Evolutionary conservation across 2,113 vertebrate species (phyloP).

Genomic region (Psephotus haematonotus): DNA sequence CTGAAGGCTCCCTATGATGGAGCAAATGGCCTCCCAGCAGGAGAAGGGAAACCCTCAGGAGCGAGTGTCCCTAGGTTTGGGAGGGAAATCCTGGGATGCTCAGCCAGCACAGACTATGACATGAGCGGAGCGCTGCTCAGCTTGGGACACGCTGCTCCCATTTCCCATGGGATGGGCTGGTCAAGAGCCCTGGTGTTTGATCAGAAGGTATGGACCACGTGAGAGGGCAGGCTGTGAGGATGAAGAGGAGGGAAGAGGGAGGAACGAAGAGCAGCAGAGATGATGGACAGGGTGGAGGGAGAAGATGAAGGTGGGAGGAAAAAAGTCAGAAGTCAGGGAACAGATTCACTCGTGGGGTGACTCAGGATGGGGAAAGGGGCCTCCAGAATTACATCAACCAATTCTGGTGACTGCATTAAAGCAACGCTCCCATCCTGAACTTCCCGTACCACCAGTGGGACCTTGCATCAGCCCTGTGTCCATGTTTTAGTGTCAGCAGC

Average conservation of each 20-base stretch:
- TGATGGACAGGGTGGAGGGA: not conserved
- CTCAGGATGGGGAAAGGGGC: too few species aligned
- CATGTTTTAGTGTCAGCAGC: rapidly evolving
- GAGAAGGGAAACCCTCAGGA: not conserved
- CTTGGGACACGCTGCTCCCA: rapidly evolving
- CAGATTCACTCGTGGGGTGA: not conserved
- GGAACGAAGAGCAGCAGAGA: not conserved
- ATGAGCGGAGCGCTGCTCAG: rapidly evolving
- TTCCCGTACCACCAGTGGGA: not conserved
- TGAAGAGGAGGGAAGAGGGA: too few species aligned
- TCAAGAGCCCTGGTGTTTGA: rapidly evolving
- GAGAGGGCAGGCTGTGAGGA: not conserved
- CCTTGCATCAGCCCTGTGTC: rapidly evolving
- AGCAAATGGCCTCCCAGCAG: rapidly evolving
- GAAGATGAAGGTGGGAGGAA: not conserved
- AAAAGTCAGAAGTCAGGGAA: not conserved
- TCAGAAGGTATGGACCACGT: rapidly evolving
- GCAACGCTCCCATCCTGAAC: not conserved
- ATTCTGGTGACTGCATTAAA: not conserved
- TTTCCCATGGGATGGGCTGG: not conserved
- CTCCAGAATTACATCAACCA: rapidly evolving
- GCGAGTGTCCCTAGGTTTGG: not conserved
- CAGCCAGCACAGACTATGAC: too few species aligned
- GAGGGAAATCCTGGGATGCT: not conserved
- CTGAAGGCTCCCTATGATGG: not conserved